Conservation (phyloP, 2,888 invertebrate genomes). For the Leptogaster cylindrica region DNA sequence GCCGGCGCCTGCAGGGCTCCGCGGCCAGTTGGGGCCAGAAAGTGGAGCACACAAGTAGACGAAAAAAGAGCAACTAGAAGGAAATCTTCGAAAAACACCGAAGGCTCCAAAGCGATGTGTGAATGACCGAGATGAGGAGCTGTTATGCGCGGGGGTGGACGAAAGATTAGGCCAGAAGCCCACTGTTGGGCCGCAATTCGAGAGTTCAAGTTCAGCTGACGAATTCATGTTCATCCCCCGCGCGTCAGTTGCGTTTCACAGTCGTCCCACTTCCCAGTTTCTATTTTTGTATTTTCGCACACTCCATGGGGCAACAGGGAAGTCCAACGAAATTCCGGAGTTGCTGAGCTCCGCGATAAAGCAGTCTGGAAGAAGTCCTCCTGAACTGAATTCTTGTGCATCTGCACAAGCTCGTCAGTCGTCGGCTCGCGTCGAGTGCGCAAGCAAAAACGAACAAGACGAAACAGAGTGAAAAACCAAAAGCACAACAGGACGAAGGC, state of each 20-base stretch:
- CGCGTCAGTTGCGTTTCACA: conserved; percentile 26
- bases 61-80: conserved; percentile 15
- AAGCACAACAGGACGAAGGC: conserved; percentile 7
- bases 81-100: not conserved
- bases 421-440: not conserved
- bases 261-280: conserved; percentile 46
- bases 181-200: not conserved
- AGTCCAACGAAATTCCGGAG: conserved; percentile 5
- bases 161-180: conserved; percentile 13
- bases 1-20: not conserved
- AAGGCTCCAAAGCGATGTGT: conserved; percentile 17
- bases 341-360: not conserved
- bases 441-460: not conserved
- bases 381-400: no score
- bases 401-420: conserved; percentile 5
- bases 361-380: not conserved
- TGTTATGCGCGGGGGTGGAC: not conserved
- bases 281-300: conserved; percentile 44
- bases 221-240: conserved; percentile 19
- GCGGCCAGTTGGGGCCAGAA: not conserved
- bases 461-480: conserved; percentile 14
- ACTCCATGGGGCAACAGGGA: conserved; percentile 11
- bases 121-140: conserved; percentile 10
- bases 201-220: conserved; percentile 46
- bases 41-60: conserved; percentile 9